Conservation (phyloP, 2,113 vertebrate species). For the Diadophis punctatus region DNA sequence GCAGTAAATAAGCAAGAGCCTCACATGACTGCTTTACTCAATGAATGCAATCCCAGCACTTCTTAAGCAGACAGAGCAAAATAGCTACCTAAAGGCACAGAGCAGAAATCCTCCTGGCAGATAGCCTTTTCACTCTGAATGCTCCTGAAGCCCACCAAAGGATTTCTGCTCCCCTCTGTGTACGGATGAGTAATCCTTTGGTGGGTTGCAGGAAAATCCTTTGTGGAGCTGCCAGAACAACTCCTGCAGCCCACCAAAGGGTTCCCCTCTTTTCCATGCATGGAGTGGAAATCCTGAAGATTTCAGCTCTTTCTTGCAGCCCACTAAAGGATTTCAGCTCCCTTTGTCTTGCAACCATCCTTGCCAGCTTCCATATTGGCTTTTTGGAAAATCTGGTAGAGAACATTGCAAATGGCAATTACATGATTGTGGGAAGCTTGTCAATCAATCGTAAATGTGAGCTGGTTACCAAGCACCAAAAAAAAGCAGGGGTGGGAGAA, state of each 20-base stretch:
- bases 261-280: background rate
- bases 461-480: background rate
- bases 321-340: background rate
- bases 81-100: background rate
- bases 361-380: background rate
- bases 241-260: background rate
- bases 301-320: background rate
- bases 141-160: background rate
- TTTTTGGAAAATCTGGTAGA: background rate
- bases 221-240: background rate
- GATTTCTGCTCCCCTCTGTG: background rate
- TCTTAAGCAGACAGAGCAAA: background rate
- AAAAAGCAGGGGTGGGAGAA: background rate
- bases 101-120: background rate
- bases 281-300: background rate
- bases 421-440: background rate
- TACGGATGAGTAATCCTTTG: background rate
- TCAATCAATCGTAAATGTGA: background rate
- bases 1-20: background rate
- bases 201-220: background rate
- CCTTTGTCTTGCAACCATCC: background rate
- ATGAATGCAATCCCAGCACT: background rate
- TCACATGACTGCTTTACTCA: background rate
- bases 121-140: background rate
- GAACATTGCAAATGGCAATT: background rate